Base-by-base conservation (phyloP, 2,113 vertebrate species). In the Raphicerus campestris region DNA sequence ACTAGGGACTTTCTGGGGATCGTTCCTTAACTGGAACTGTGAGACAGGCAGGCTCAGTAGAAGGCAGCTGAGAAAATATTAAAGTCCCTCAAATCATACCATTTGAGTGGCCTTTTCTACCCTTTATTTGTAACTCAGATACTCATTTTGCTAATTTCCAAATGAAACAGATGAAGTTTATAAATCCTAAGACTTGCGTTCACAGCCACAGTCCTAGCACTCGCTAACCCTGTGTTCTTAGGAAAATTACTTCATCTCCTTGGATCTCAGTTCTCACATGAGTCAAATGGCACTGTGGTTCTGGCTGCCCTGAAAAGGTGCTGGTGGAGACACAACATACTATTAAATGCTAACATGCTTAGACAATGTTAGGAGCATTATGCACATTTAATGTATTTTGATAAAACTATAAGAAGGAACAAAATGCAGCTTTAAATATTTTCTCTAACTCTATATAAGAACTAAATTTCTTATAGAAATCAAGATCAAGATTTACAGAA, bases 1-100 rank as follows among this genome's bases (percentile, higher is more conserved):
- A 24, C 20, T 60, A 87, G 92, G 96, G 96, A 77, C 92, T 97
- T 97, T 93, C 91, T 93, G 94, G 39, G 78, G 73, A 93, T 35
- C 20, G 13, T 60, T 73, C 4, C 51, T 97, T 90, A 87, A 53
- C 55, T 89, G 63, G 55, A 88, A 80, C 78, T 53, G 3, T 70
- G 81, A 87, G 28, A 39, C 8, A 17, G 82, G 63, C 58, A 84
- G 53, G 35, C 32, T 58, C n/a, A 85, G 63, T 87, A 35, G 90
- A 92, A 89, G 35, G 78, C 7, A 9, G 16, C 20, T n/a, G 16
- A 95, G 45, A 97, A 95, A 86, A 49, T 24, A 49, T 10, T 53
- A 7, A 94, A 97, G 45, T 83, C 47, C 56, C n/a, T 83, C 63
- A 89, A 45, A 60, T 95, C 39, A 66, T 10, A 60, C 11, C 10